Percentiles rank a stretch among this genome's conserved stretches.
Evolutionary conservation across 2,888 invertebrate genomes (phyloP).

Genomic region (Thereva nobilitata): DNA sequence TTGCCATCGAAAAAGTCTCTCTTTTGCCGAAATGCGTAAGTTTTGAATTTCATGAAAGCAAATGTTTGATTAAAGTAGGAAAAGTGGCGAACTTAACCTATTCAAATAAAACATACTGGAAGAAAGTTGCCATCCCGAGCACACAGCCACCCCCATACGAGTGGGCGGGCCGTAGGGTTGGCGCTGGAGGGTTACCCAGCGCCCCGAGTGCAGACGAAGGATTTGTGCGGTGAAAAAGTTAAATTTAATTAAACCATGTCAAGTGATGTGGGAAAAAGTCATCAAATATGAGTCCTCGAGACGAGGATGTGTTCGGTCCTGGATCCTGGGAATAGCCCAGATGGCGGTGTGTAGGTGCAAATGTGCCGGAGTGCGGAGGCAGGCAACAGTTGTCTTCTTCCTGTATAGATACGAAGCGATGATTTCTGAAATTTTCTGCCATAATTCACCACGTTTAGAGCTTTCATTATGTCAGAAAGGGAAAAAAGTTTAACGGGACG

Average conservation of each 20-base stretch:
- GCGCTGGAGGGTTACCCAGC: neutral
- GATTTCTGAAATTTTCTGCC: constrained; percentile 37
- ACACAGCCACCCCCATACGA: no score
- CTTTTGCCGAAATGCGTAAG: no score
- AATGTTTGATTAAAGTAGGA: no score
- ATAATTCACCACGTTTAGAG: constrained; percentile 16
- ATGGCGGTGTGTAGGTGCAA: neutral
- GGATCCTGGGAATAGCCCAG: neutral
- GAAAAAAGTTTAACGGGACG: constrained; percentile 33
- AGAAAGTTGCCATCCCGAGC: no score
- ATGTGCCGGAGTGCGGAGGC: constrained; percentile 10
- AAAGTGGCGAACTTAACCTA: no score
- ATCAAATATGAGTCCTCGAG: constrained; percentile 36
- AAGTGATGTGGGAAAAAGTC: constrained; percentile 45
- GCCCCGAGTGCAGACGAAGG: constrained; percentile 16
- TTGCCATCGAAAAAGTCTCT: no score
- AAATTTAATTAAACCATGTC: constrained; percentile 48
- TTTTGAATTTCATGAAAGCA: no score
- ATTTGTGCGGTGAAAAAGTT: constrained; percentile 45
- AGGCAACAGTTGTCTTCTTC: constrained; percentile 41
- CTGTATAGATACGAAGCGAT: constrained; percentile 36
- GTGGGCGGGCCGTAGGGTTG: neutral
- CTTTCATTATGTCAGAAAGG: constrained; percentile 25
- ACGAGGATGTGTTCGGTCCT: constrained; percentile 1
- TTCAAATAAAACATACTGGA: no score